Percentiles rank a stretch among this genome's conserved stretches.
These are phyloP conservation scores for Lithophane semibrunnea DNA, from an alignment of 2,888 invertebrate species.

Conservation along the genomic window DNA sequence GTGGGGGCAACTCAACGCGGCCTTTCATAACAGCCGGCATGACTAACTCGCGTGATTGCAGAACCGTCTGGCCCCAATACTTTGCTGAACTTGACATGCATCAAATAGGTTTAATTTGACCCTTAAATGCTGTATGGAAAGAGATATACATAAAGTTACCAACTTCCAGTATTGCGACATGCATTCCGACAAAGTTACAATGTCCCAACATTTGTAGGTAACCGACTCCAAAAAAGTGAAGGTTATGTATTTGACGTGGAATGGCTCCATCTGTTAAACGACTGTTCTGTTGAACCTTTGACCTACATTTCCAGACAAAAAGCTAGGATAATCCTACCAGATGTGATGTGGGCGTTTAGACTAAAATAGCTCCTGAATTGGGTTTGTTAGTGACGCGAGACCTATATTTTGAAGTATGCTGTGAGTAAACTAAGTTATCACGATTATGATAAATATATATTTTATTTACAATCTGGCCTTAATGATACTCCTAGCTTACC, in stretches of 20 bases:
- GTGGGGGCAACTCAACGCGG: conserved; percentile 57
- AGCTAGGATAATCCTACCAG: conserved; percentile 37
- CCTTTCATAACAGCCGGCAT: conserved; percentile 72
- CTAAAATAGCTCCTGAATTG: conserved; percentile 40
- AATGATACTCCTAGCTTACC: not conserved
- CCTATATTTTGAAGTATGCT: conserved; percentile 39
- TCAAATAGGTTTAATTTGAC: conserved; percentile 70
- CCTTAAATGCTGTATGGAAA: conserved; percentile 58
- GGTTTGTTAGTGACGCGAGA: conserved; percentile 38
- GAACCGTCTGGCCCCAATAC: conserved; percentile 78
- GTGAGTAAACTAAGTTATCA: conserved; percentile 17
- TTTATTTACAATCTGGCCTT: not conserved
- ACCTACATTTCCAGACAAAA: conserved; percentile 32
- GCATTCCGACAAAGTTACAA: not conserved
- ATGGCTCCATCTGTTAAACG: conserved; percentile 1
- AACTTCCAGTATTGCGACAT: conserved; percentile 22
- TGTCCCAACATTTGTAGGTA: not conserved
- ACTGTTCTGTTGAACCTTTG: conserved; percentile 26
- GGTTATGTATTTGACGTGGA: not conserved
- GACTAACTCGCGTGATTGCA: conserved; percentile 79
- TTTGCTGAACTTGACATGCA: conserved; percentile 82
- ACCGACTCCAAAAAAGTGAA: not conserved
- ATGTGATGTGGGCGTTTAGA: conserved; percentile 22
- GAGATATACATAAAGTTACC: conserved; percentile 16
- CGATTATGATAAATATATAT: conserved; percentile 12